These are phyloP conservation scores for Rotaria macrura DNA, from an alignment of 2,888 invertebrate genomes.

Conservation along the genomic window DNA sequence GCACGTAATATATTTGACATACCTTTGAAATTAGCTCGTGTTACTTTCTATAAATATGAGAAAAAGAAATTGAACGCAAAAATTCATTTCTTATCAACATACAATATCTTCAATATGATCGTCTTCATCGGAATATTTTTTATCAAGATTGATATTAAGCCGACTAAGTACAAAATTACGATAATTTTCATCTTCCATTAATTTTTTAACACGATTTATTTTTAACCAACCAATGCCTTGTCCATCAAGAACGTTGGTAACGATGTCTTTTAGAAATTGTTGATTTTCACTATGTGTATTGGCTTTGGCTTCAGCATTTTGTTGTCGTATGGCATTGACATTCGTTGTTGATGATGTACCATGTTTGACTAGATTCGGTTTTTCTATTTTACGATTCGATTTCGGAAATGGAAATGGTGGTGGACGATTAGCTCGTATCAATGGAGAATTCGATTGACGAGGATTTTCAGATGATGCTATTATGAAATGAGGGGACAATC, in stretches of 20 bases:
- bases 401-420: too few relatives aligned
- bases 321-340: too few relatives aligned
- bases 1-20: slow-evolving; percentile 82
- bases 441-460: neutral
- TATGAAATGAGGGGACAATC: too few relatives aligned
- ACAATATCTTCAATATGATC: slow-evolving; percentile 83
- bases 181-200: slow-evolving; percentile 98
- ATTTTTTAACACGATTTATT: slow-evolving; percentile 74
- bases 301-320: neutral
- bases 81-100: neutral
- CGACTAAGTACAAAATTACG: slow-evolving; percentile 86
- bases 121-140: slow-evolving; percentile 71
- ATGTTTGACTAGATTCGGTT: neutral
- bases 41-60: slow-evolving; percentile 52
- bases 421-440: neutral
- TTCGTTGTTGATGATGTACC: too few relatives aligned
- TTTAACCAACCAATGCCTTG: slow-evolving; percentile 94
- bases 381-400: neutral
- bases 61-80: too few relatives aligned
- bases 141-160: slow-evolving; percentile 79
- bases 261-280: slow-evolving; percentile 78
- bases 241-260: slow-evolving; percentile 72
- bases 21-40: slow-evolving; percentile 85
- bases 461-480: neutral
- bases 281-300: slow-evolving; percentile 64